These are phyloP conservation scores for Hyposmocoma kahamanoa DNA, from an alignment of 1,140 invertebrate species.

Conservation along the genomic window DNA sequence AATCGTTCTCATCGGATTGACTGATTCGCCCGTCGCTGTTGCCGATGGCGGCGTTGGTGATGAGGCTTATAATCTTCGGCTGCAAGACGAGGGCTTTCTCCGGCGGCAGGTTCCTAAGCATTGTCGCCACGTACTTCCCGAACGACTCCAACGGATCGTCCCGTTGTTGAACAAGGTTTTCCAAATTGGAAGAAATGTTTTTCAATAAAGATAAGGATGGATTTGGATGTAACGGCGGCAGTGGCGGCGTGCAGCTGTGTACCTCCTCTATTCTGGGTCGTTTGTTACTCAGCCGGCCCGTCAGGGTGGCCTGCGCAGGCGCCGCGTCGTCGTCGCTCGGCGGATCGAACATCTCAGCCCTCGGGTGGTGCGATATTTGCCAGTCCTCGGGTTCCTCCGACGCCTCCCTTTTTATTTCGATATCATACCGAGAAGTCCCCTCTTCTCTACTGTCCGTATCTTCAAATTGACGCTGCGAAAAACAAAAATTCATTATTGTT, in stretches of 20 bases:
- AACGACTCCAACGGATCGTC: constrained; percentile 29
- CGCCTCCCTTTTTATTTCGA: too few relatives aligned
- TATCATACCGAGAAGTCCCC: too few relatives aligned
- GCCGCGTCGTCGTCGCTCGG: not conserved
- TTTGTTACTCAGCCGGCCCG: not conserved
- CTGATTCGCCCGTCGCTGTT: constrained; percentile 6
- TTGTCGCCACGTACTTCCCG: constrained; percentile 30
- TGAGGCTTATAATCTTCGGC: constrained; percentile 28
- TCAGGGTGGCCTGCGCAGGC: not conserved
- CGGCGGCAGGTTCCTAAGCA: constrained; percentile 26
- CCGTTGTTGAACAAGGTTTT: not conserved
- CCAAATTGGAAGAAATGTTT: constrained; percentile 7
- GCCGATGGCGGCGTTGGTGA: constrained; percentile 13
- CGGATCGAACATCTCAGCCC: too few relatives aligned
- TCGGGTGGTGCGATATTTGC: too few relatives aligned
- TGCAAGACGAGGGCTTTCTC: constrained; percentile 27
- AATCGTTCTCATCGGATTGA: constrained; percentile 1
- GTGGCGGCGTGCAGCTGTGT: not conserved
- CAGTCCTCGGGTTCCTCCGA: too few relatives aligned
- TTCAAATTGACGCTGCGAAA: too few relatives aligned
- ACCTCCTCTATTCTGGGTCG: not conserved
- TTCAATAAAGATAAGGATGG: not conserved
- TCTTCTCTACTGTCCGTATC: too few relatives aligned
- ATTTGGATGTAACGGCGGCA: not conserved
- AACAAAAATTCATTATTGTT: too few relatives aligned